Base-by-base conservation (phyloP, 2,888 invertebrate genomes). In the Matsumyia berberina region DNA sequence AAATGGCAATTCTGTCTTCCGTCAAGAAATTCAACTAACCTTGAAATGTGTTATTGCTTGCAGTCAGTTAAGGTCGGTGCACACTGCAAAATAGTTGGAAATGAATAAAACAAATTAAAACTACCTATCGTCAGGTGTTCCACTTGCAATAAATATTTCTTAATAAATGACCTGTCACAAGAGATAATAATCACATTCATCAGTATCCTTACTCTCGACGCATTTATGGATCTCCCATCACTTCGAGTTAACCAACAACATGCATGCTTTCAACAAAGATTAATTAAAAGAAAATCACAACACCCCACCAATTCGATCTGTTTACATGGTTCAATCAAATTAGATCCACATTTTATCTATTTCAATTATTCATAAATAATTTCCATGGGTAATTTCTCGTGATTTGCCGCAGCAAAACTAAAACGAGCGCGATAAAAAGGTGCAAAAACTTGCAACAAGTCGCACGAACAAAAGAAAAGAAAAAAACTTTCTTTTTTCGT, bases 401-500 rank as follows among this genome's bases (percentile, higher is more conserved):
- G 51, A 80, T 55, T 73, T 73, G 55, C 7, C n/a, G 46, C 33
- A 53, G 24, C 53, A 24, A 15, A 73, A 31, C 62, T 19, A 31
- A 46, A 80, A 55, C 8, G 12, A 37, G 53, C 60, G 33, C 42
- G 57, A 57, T 33, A 31, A 42, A 39, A 53, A 42, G 42, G 42
- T n/a, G 31, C n/a, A 55, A 51, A 37, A 51, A 66, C 66, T 58
- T 73, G 62, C 78, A 79, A 70, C 67, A 58, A 49, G 11, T 66
- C 58, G n/a, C 58, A 60, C 19, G 49, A 35, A 64, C 11, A 72
- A 55, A 24, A 57, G 64, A 74, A 33, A 72, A 58, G 51, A 66
- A 76, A 85, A 24, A 24, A 24, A 24, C 80, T 80, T 85, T 85
- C 80, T 80, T 85, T 80, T 85, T 85, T 85, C 85, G 79, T 85